A percentile compares a stretch with the other conserved stretches of the same genome.
Conservation (phyloP, 2,797 vertebrate species). For the Muraenolepis orangiensis region DNA sequence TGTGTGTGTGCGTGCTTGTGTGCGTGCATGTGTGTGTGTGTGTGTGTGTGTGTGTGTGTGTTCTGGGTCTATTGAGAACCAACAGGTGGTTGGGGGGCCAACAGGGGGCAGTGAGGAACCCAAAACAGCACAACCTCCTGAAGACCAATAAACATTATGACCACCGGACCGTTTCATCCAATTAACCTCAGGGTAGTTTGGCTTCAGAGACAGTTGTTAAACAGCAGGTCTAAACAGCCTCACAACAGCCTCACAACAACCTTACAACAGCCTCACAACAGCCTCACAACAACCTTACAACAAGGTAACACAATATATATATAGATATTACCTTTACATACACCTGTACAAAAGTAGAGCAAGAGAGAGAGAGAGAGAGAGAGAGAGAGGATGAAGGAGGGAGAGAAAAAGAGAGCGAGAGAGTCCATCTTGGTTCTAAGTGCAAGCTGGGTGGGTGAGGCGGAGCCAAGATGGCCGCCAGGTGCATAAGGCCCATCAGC, state of each 20-base stretch:
- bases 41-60: too few relatives aligned
- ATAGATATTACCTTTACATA: neutral
- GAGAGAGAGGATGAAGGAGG: neutral
- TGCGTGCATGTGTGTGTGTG: too few relatives aligned
- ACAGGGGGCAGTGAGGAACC: constrained; percentile 77
- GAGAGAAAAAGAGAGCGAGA: constrained; percentile 28
- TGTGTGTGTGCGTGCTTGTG: too few relatives aligned
- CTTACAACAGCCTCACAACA: too few relatives aligned
- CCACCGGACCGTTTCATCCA: neutral
- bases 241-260: neutral
- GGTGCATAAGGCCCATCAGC: constrained; percentile 43
- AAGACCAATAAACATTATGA: too few relatives aligned
- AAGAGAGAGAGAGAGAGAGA: constrained; percentile 2
- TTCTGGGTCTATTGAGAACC: constrained; percentile 51
- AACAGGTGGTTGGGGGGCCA: constrained; percentile 72
- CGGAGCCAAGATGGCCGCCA: neutral
- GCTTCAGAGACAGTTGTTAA: too few relatives aligned
- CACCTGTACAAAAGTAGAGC: constrained; percentile 19
- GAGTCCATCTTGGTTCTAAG: neutral
- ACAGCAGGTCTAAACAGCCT: too few relatives aligned
- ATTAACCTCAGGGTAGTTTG: neutral
- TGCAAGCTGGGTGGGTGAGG: neutral
- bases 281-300: neutral
- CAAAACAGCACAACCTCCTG: constrained; percentile 56
- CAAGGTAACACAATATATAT: neutral